Percentiles rank a stretch among this genome's conserved stretches.
phyloP scores from a whole-genome alignment of 2,888 invertebrate genomes.

The Tachina lurida region DNA sequence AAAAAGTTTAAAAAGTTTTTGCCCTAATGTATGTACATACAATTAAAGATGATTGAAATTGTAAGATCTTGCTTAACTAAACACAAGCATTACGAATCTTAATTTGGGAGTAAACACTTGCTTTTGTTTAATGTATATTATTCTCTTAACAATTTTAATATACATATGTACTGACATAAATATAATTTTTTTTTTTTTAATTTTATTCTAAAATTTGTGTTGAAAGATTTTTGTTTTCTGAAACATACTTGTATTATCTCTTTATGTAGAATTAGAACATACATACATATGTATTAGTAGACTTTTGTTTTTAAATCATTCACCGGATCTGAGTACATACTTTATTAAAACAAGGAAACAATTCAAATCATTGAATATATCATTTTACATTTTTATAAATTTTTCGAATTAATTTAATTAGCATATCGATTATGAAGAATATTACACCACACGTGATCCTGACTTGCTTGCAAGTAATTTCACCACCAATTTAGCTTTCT shows the following conservation, averaged over 20 bases:
- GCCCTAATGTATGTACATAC: too few species aligned
- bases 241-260: background rate
- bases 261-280: slow-evolving; percentile 25
- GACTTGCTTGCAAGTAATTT: slow-evolving; percentile 97
- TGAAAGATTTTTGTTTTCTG: slow-evolving; percentile 11
- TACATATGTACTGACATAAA: too few species aligned
- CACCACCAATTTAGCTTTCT: slow-evolving; percentile 95
- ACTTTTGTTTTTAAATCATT: slow-evolving; percentile 19
- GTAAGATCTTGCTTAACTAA: background rate
- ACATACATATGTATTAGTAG: background rate
- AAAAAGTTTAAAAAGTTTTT: too few species aligned
- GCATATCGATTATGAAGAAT: slow-evolving; percentile 96
- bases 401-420: slow-evolving; percentile 78
- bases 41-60: background rate
- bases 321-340: slow-evolving; percentile 16
- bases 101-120: slow-evolving; percentile 47
- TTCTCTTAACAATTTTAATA: slow-evolving; percentile 43
- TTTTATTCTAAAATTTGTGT: slow-evolving; percentile 31
- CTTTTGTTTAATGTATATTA: slow-evolving; percentile 55
- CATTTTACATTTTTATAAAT: slow-evolving; percentile 60
- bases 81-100: background rate
- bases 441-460: slow-evolving; percentile 98
- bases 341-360: slow-evolving; percentile 7
- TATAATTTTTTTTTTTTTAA: slow-evolving; percentile 31
- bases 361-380: slow-evolving; percentile 39